Conservation (phyloP, 2,113 vertebrate genomes). For the Pachypanchax playfairii region DNA sequence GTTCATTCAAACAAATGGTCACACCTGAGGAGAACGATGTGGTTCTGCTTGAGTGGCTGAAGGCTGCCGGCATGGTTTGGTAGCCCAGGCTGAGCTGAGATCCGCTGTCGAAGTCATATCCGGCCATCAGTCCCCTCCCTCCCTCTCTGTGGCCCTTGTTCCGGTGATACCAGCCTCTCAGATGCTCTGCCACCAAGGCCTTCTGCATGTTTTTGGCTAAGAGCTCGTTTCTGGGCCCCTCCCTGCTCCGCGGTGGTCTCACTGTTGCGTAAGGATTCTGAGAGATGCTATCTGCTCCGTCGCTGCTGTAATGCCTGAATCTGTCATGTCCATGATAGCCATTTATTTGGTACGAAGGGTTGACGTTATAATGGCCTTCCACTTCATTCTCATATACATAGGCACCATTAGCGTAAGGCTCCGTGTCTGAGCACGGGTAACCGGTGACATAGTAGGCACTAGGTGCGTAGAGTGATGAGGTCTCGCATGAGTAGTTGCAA, state of each 20-base stretch:
- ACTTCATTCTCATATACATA: slow-evolving; percentile 91
- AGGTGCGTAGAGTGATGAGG: slow-evolving; percentile 82
- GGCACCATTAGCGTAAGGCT: slow-evolving; percentile 81
- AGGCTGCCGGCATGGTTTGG: slow-evolving; percentile 88
- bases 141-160: slow-evolving; percentile 82
- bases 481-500: slow-evolving; percentile 80
- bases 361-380: slow-evolving; percentile 92
- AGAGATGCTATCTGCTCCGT: slow-evolving; percentile 81
- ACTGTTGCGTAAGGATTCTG: slow-evolving; percentile 93
- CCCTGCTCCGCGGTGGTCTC: slow-evolving; percentile 85
- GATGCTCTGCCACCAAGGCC: slow-evolving; percentile 93
- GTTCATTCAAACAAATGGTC: too few relatives aligned
- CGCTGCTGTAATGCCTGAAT: slow-evolving; percentile 84
- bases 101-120: slow-evolving; percentile 86
- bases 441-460: slow-evolving; percentile 85
- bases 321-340: slow-evolving; percentile 87
- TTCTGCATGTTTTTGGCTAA: slow-evolving; percentile 96
- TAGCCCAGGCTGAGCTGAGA: slow-evolving; percentile 90
- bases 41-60: slow-evolving; percentile 88
- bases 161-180: slow-evolving; percentile 96
- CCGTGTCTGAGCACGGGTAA: slow-evolving; percentile 81
- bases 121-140: slow-evolving; percentile 73
- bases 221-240: slow-evolving; percentile 84
- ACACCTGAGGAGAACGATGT: slow-evolving; percentile 86
- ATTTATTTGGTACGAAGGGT: slow-evolving; percentile 87